Evolutionary conservation across 2,797 vertebrate genomes (phyloP), one percentile per base, ranked within the genome.

Genomic region (Rhyacichthys aspro): DNA sequence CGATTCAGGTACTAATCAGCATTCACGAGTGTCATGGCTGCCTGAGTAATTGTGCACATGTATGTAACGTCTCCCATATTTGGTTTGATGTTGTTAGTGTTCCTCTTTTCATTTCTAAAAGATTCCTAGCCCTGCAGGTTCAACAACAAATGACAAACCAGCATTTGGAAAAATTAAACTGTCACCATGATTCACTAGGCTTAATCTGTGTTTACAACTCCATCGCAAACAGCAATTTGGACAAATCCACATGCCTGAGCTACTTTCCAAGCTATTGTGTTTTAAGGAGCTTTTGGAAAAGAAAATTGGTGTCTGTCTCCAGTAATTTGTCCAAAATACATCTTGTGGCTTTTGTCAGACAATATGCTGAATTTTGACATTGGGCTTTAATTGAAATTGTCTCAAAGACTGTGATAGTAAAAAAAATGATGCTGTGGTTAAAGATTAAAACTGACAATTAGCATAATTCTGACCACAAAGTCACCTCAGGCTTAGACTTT

Each of bases 1-100:
- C 87, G 62, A 88, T 93, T 92, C 69, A 74, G 86, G 81, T 82
- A 80, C 83, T 90, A 89, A 89, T 88, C 89, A 91, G 84, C 82
- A 80, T 88, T 88, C 84, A 86, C 83, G 64, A 79, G 75, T 86
- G 84, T 86, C 84, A 87, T 66, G 76, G 59, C 68, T 80, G 57
- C 78, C 67, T 28, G 66, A 64, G 77, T 76, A 80, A 76, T 62
- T 80, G 72, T 74, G 71, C 59, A 55, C 63, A 60, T 63, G 72
- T 79, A 70, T 83, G 68, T 28, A 73, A 59, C 76, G 77, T 79
- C 77, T 78, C 45, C 63, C 70, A 63, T 66, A 50, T 52, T 55
- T 62, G 63, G 67, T 67, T 73, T 71, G 46, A 66, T 70, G 58
- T 70, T 43, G 64, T 32, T 74, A 71, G 70, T 70, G 68, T 71